These are phyloP conservation scores for Myripristis jacobus DNA, from an alignment of 2,797 vertebrate species.

Conservation along the genomic window DNA sequence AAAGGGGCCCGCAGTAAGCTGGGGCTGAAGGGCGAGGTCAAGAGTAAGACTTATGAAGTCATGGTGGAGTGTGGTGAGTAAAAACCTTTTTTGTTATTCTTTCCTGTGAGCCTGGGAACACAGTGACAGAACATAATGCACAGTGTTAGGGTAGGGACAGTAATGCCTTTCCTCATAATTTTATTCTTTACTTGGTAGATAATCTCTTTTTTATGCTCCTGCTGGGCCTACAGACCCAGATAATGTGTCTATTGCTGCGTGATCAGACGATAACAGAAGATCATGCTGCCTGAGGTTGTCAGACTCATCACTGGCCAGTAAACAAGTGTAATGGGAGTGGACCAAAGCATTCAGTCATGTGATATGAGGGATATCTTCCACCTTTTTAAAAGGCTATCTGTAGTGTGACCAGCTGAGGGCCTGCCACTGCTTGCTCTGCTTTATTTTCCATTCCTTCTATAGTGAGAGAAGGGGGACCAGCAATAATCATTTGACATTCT, in stretches of 20 bases:
- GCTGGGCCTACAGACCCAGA: neutral
- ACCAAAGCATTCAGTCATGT: neutral
- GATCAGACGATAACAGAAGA: too few relatives aligned
- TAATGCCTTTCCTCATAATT: neutral
- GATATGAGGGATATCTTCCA: neutral
- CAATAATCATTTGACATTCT: too few relatives aligned
- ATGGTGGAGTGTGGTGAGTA: conserved; percentile 94
- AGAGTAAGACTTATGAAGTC: conserved; percentile 98
- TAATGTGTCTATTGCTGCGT: too few relatives aligned
- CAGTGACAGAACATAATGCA: neutral
- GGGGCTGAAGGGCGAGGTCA: conserved; percentile 89
- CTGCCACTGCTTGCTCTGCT: neutral
- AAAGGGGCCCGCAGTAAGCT: conserved; percentile 94
- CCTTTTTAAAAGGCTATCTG: neutral
- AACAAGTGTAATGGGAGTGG: neutral
- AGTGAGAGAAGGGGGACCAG: too few relatives aligned
- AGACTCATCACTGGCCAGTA: neutral
- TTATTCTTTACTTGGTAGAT: neutral
- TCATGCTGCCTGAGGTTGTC: neutral
- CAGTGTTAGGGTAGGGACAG: neutral
- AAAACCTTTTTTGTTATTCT: conserved; percentile 6
- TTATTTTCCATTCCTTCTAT: neutral
- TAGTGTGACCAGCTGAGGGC: neutral
- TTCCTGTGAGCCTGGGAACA: conserved; percentile 16
- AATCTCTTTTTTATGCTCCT: neutral